Base-by-base conservation (phyloP, 2,888 invertebrate species). In the Psylliodes chrysocephalus region DNA sequence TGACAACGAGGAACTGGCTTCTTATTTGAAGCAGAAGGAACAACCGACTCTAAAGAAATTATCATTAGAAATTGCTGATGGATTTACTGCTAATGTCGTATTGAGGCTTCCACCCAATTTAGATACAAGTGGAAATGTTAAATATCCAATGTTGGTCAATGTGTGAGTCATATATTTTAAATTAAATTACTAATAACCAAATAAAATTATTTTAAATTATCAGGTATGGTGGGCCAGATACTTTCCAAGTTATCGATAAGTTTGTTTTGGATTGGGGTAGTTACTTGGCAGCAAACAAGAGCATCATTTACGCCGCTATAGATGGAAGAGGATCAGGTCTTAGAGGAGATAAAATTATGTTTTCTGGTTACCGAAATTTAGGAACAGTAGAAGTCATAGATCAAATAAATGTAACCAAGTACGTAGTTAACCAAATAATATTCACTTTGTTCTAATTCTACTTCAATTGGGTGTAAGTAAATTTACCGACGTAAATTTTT, bases 161-260 rank as follows among this genome's bases (percentile, higher is more conserved):
- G 94, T 95, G 88, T 95, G 84, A 89, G 91, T 88, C 65, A n/a
- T 22, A 4, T 22, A 2, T 22, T 22, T 22, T 22, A 2, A 22
- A 22, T 22, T 22, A 2, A 22, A 22, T 33, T 2, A 10, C 33
- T 33, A 33, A 25, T 25, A 33, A 33, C 7, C n/a, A 33, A 2
- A 33, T n/a, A 33, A 33, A 4, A 6, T 33, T 10, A 7, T 33
- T 33, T 33, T 33, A 4, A 22, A 33, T n/a, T 33, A 2, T 74
- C 81, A 94, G 94, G 3, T 95, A 98, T 80, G 97, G 91, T 2
- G 98, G 97, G 3, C 98, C 98, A 0, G 94, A 94, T 76, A 91
- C 94, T 0, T 92, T 91, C 75, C 87, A 91, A 75, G 96, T 96
- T 5, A 89, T 90, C 0, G 91, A 94, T 74, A 89, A 89, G 77